Conservation (phyloP, 2,888 invertebrate genomes). For the Autographa pulchrina region DNA sequence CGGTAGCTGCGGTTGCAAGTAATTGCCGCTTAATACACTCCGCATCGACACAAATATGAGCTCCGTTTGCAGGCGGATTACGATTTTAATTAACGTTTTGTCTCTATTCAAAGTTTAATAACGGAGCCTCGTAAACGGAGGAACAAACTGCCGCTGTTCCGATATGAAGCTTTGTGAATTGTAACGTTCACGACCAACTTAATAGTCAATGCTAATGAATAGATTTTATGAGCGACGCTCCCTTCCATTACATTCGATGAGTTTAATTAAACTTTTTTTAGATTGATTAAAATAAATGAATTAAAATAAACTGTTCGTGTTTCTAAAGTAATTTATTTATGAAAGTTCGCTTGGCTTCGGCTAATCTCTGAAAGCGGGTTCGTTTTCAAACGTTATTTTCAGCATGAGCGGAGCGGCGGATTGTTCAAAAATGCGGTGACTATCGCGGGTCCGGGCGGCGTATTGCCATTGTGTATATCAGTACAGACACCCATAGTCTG, state of each 20-base stretch:
- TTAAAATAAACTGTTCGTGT: not conserved
- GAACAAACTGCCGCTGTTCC: constrained; percentile 25
- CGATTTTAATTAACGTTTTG: constrained; percentile 54
- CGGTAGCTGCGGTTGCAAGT: constrained; percentile 38
- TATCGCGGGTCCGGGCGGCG: constrained; percentile 8
- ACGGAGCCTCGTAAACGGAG: constrained; percentile 16
- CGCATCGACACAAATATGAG: constrained; percentile 47
- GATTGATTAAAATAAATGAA: not conserved
- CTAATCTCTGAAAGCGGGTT: constrained; percentile 38
- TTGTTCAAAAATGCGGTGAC: constrained; percentile 32
- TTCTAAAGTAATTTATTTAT: constrained; percentile 16
- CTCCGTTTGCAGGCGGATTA: constrained; percentile 44
- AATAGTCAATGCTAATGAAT: constrained; percentile 42
- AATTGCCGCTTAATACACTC: constrained; percentile 46
- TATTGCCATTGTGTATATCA: too few relatives aligned
- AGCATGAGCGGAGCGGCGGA: constrained; percentile 26
- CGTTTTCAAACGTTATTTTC: constrained; percentile 43
- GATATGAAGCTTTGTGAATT: constrained; percentile 16
- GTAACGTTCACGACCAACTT: constrained; percentile 23
- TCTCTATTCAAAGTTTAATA: constrained; percentile 56
- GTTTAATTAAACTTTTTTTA: constrained; percentile 22
- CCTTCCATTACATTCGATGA: constrained; percentile 32
- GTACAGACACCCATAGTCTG: too few relatives aligned
- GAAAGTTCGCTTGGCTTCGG: constrained; percentile 14
- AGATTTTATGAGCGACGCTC: constrained; percentile 37